Conservation (phyloP, 2,797 vertebrate species). For the Ara ararauna region DNA sequence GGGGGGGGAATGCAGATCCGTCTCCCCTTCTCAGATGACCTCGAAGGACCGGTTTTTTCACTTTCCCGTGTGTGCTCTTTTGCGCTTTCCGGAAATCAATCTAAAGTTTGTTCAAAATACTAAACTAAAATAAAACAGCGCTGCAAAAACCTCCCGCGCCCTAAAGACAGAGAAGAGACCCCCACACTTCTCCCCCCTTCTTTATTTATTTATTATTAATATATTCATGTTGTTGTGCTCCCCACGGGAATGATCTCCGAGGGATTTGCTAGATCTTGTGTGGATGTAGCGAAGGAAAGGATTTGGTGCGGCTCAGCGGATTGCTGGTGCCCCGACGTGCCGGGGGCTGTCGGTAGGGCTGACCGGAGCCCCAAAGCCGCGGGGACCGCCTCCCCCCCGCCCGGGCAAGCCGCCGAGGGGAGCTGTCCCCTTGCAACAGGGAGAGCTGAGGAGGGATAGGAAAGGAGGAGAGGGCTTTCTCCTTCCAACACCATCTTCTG, state of each 20-base stretch:
- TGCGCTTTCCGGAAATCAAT: slow-evolving; percentile 58
- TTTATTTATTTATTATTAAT: background rate
- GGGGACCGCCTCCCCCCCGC: rapidly evolving
- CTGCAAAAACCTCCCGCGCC: slow-evolving; percentile 50
- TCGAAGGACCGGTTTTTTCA: slow-evolving; percentile 66
- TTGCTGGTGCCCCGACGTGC: background rate
- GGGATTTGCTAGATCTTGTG: background rate
- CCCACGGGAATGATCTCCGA: background rate
- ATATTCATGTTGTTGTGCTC: background rate
- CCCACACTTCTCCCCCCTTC: background rate
- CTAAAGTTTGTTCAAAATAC: slow-evolving; percentile 52
- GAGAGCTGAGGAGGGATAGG: background rate
- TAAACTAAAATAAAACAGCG: slow-evolving; percentile 47
- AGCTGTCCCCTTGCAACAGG: background rate
- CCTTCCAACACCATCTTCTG: rapidly evolving
- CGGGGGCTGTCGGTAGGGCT: background rate
- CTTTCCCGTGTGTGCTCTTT: slow-evolving; percentile 52
- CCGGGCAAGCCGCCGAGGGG: background rate
- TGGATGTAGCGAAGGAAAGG: background rate
- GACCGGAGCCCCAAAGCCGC: background rate
- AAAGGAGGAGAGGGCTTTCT: background rate
- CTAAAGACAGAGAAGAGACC: background rate
- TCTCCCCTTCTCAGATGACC: slow-evolving; percentile 45
- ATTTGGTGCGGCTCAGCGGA: background rate
- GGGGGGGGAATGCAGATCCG: background rate